A percentile compares a stretch with the other conserved stretches of the same genome.
phyloP scores from a whole-genome alignment of 2,113 vertebrate species.

The Pelvicachromis taeniatus region DNA sequence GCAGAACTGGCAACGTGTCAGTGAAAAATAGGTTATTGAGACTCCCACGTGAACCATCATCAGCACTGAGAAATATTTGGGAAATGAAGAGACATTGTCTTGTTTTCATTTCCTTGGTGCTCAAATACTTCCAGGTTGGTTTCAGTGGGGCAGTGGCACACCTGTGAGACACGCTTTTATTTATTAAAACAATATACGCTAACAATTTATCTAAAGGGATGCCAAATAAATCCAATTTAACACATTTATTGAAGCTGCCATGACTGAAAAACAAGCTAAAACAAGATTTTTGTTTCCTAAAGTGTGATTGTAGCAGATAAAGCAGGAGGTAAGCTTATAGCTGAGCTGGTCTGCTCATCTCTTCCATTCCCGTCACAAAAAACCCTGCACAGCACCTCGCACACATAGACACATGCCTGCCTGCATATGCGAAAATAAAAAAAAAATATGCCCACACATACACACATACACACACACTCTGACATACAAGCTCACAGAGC shows the following conservation, averaged over 20 bases:
- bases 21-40: not conserved
- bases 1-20: not conserved
- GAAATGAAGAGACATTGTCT: not conserved
- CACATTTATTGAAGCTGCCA: slow-evolving; percentile 15
- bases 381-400: not conserved
- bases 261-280: not conserved
- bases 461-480: not conserved
- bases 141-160: not conserved
- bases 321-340: not conserved
- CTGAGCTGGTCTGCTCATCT: slow-evolving; percentile 24
- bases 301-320: not conserved
- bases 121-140: not conserved
- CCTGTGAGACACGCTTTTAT: not conserved
- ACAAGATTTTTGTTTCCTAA: not conserved
- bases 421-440: not conserved
- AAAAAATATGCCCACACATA: not conserved
- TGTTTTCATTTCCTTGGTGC: not conserved
- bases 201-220: not conserved
- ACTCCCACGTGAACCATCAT: not conserved
- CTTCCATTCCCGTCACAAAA: slow-evolving; percentile 6
- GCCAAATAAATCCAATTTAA: not conserved
- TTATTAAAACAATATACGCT: not conserved
- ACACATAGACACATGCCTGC: not conserved
- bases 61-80: not conserved
- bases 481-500: slow-evolving; percentile 16